Base-by-base conservation (phyloP, 2,797 vertebrate genomes). In the Falco novaeseelandiae region DNA sequence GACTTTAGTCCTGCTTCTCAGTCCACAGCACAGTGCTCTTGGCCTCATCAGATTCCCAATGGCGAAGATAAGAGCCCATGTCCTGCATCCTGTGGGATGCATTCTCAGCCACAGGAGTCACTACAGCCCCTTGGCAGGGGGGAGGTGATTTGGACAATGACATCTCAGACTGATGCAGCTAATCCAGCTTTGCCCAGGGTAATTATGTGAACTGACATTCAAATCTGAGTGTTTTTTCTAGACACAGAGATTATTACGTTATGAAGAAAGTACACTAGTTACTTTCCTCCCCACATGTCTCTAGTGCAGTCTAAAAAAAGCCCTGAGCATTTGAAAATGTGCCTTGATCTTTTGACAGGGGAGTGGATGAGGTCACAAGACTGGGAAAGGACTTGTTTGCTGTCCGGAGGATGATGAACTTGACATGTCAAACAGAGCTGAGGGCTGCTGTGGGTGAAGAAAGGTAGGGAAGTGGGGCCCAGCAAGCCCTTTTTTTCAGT, bases 341-440 rank as follows among this genome's bases (percentile, higher is more conserved):
- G 52, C 79, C 93, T 92, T 96, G 92, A 97, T 97, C 94, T 96
- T 95, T 79, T 59, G 88, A 65, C 83, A 34, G 69, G 87, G 94
- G 91, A 82, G 87, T 52, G 92, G 93, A 94, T 89, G 97, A 98
- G 85, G 93, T 97, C 94, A 79, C 74, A 51, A 32, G 77, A 72
- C 73, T 84, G 62, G 70, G 34, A 83, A 18, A 62, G 80, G 83
- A 7, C 79, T 89, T 93, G 27, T 62, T 78, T 87, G 89, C 82
- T 74, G 55, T 52, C 8, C 1, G 36, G 82, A 54, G 63, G 52
- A 69, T 21, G 61, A 29, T 71, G 91, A 79, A 40, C 65, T 27
- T 54, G 69, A 55, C 49, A 51, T 13, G 9, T 86, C 76, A 27
- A 7, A 63, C 3, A 36, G 54, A 69, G 12, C 54, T 13, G 15